Evolutionary conservation across 2,113 vertebrate species (phyloP), one percentile per base, ranked within the genome.

Genomic region (Girardinichthys multiradiatus): DNA sequence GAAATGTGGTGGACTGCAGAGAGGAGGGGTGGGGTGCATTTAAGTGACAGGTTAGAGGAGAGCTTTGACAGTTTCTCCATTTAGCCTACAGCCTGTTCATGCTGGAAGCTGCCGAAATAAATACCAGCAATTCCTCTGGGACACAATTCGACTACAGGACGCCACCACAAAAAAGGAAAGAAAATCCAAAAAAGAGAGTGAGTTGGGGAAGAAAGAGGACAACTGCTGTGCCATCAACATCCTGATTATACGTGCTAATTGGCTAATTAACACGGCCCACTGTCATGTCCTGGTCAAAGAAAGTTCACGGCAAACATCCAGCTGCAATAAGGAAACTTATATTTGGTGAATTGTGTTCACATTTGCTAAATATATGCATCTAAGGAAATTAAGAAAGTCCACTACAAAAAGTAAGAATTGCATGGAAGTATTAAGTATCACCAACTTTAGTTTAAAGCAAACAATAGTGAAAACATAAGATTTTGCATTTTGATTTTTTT

Each of bases 31-130:
- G 4, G 59, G 35, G 13, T 31, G 61, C 35, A 77, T 71, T 87
- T 84, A 86, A 86, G 87, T 92, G 90, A 92, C 87, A 86, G 82
- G 90, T 92, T 90, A 83, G 78, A 89, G 79, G 84, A 86, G 84
- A 81, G 83, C 87, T 89, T 82, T 91, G 90, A 91, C 90, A 87
- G 87, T 80, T 88, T 91, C 84, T 91, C 78, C 86, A 90, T 91
- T 91, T 89, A 92, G 86, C 87, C 83, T 54, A 79, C 77, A 85
- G 88, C 69, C 76, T 81, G 79, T 81, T 76, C 85, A 74, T 63
- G 83, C 79, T 86, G 72, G 84, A 87, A 85, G 74, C 79, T 81
- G 81, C 87, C 57, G 77, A 90, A 91, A 92, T 82, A 92, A 93
- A 93, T 88, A 90, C 83, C 80, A 89, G 67, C 61, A 63, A 76